Evolutionary conservation across 2,797 vertebrate species (phyloP).

Genomic region (Lacerta viridis): DNA sequence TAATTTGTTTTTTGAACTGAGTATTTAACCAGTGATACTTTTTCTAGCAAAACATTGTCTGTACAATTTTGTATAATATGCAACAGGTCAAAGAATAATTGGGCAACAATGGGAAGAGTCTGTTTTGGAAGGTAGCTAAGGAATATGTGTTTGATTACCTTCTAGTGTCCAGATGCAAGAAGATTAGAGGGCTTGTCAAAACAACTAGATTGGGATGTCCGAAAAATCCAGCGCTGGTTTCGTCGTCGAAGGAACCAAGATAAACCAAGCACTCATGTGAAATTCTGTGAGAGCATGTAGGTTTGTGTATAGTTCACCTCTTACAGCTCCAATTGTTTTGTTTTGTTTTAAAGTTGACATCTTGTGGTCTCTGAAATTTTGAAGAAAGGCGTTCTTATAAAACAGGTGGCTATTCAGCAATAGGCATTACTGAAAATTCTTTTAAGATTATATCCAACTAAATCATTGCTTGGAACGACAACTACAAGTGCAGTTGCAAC

Average conservation of each 20-base stretch:
- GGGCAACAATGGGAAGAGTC: background rate
- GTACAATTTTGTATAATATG: background rate
- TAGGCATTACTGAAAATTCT: background rate
- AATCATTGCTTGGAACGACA: too few species aligned
- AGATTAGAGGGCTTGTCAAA: constrained; percentile 94
- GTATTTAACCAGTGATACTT: rapidly evolving
- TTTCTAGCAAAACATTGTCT: background rate
- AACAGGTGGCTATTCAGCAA: background rate
- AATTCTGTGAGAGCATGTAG: constrained; percentile 99
- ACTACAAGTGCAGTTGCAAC: too few species aligned
- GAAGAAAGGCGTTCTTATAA: background rate
- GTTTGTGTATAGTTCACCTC: constrained; percentile 72
- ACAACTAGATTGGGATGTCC: constrained; percentile 97
- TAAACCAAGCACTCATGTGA: constrained; percentile 92
- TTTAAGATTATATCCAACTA: too few species aligned
- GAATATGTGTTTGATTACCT: constrained; percentile 53
- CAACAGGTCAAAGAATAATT: constrained; percentile 25
- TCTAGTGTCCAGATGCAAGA: constrained; percentile 90
- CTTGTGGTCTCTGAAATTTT: constrained; percentile 15
- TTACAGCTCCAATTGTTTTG: constrained; percentile 12
- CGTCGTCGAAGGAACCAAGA: constrained; percentile 96
- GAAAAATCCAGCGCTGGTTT: constrained; percentile 97
- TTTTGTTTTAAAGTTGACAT: constrained; percentile 18
- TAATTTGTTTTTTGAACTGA: background rate
- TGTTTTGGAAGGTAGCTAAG: constrained; percentile 41